phyloP scores from a whole-genome alignment of 1,140 invertebrate species.

The Dreissena rostriformis region DNA sequence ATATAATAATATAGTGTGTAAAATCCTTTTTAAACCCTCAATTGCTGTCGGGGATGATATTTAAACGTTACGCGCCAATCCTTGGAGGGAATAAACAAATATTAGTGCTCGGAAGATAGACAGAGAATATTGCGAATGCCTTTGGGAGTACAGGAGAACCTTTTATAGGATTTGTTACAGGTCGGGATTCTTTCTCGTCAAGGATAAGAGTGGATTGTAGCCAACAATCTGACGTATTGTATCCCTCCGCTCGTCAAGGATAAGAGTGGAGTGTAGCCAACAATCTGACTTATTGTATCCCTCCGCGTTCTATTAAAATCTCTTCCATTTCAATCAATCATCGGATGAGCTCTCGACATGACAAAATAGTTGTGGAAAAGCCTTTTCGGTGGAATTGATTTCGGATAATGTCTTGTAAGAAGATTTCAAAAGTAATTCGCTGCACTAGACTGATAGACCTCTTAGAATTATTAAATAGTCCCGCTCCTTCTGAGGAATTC shows the following conservation, averaged over 20 bases:
- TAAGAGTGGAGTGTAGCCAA: no score
- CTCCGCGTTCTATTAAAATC: constrained; percentile 1
- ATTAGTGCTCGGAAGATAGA: background rate
- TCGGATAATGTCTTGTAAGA: constrained; percentile 10
- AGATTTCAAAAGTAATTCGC: constrained; percentile 5
- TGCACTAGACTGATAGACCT: no score
- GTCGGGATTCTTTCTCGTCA: no score
- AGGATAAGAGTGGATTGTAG: no score
- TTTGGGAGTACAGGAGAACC: background rate
- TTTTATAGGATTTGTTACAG: background rate
- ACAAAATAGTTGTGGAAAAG: constrained; percentile 10
- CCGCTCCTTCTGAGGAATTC: no score
- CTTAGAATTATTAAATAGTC: no score
- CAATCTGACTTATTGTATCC: constrained; percentile 2
- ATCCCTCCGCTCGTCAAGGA: background rate
- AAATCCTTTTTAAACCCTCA: no score
- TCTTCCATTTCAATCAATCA: constrained; percentile 3
- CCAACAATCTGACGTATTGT: no score
- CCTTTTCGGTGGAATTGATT: background rate
- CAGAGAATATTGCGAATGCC: background rate
- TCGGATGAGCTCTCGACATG: background rate
- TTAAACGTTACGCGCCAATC: no score
- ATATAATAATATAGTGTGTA: no score
- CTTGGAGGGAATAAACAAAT: no score
- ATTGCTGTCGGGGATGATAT: no score